Conservation (phyloP, 2,888 invertebrate species). For the Spisula solida region DNA sequence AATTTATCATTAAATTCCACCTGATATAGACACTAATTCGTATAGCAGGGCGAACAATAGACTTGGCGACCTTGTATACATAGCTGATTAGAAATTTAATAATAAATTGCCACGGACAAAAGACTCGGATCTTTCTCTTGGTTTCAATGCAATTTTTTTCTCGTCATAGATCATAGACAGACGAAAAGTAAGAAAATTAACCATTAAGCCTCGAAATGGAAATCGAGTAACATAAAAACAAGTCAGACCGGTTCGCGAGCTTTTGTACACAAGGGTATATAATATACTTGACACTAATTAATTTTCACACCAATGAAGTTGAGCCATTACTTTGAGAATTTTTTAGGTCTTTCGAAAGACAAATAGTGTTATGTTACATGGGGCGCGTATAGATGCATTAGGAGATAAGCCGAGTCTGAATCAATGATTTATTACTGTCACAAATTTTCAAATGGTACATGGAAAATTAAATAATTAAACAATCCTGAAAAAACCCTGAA, state of each 20-base stretch:
- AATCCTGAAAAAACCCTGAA: slow-evolving; percentile 20
- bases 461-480: slow-evolving; percentile 39
- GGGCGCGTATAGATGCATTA: slow-evolving; percentile 24
- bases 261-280: slow-evolving; percentile 28
- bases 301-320: slow-evolving; percentile 42
- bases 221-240: slow-evolving; percentile 26
- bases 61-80: slow-evolving; percentile 69
- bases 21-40: slow-evolving; percentile 73
- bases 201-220: background rate
- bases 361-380: slow-evolving; percentile 44
- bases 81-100: slow-evolving; percentile 75
- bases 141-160: slow-evolving; percentile 67
- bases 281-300: slow-evolving; percentile 42
- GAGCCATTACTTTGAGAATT: slow-evolving; percentile 23
- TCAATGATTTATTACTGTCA: slow-evolving; percentile 33
- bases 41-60: slow-evolving; percentile 64
- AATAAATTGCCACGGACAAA: slow-evolving; percentile 71
- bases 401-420: slow-evolving; percentile 19
- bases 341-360: slow-evolving; percentile 37
- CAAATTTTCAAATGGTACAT: slow-evolving; percentile 35
- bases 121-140: slow-evolving; percentile 57
- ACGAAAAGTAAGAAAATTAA: slow-evolving; percentile 60
- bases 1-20: slow-evolving; percentile 74
- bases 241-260: slow-evolving; percentile 33
- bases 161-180: slow-evolving; percentile 47